Evolutionary conservation across 1,140 invertebrate genomes (phyloP).

Genomic region (Drosophila busckii): DNA sequence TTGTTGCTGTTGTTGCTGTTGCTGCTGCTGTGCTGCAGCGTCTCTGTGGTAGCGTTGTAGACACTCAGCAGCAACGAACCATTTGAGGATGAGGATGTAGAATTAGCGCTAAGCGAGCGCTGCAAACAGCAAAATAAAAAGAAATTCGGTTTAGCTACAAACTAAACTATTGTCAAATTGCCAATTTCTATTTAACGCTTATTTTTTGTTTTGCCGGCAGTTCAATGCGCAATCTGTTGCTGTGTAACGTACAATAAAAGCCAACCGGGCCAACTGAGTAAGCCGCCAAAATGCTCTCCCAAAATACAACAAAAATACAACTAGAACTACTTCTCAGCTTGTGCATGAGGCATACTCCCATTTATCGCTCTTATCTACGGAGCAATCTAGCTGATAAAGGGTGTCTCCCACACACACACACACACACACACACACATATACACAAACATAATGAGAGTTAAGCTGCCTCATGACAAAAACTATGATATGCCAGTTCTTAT

Average conservation of each 20-base stretch:
- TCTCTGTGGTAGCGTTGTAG: constrained; percentile 63
- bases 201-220: not conserved
- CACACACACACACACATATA: not conserved
- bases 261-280: constrained; percentile 23
- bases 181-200: not conserved
- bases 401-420: constrained; percentile 2
- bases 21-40: constrained; percentile 12
- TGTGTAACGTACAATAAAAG: constrained; percentile 57
- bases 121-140: constrained; percentile 27
- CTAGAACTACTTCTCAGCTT: constrained; percentile 27
- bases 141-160: not conserved
- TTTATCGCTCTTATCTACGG: constrained; percentile 51
- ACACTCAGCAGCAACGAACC: constrained; percentile 58
- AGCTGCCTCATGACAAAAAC: too few species aligned
- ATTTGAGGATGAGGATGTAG: constrained; percentile 58
- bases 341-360: too few species aligned
- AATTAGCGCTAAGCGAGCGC: constrained; percentile 61
- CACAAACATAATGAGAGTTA: too few species aligned
- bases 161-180: constrained; percentile 2
- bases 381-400: constrained; percentile 54
- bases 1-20: constrained; percentile 11
- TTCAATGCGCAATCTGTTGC: constrained; percentile 32
- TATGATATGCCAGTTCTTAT: too few species aligned
- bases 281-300: constrained; percentile 3
- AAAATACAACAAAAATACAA: constrained; percentile 1